Evolutionary conservation across 2,113 vertebrate species (phyloP).

Genomic region (Eonycteris spelaea): DNA sequence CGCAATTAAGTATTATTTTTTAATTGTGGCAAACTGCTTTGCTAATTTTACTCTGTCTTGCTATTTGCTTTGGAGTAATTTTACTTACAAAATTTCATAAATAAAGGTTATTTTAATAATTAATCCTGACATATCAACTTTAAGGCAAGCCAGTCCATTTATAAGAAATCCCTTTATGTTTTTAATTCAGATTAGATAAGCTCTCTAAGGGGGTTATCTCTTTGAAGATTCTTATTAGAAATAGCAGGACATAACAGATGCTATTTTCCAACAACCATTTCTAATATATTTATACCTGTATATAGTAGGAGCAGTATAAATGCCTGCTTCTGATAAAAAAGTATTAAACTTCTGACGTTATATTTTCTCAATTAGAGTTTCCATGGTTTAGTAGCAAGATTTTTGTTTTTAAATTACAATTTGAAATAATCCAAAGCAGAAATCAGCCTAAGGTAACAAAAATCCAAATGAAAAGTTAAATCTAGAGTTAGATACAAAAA

Average conservation of each 20-base stretch:
- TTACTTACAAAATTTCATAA: constrained; percentile 63
- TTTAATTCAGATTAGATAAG: constrained; percentile 55
- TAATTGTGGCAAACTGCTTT: neutral
- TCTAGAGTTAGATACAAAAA: neutral
- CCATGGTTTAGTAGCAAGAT: neutral
- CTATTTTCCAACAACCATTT: neutral
- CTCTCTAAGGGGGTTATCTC: constrained; percentile 23
- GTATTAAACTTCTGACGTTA: neutral
- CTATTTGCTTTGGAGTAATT: constrained; percentile 58
- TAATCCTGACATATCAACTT: constrained; percentile 57
- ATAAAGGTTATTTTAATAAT: constrained; percentile 72
- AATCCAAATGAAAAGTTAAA: constrained; percentile 29
- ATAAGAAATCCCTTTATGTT: constrained; percentile 45
- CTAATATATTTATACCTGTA: neutral
- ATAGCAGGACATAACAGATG: neutral
- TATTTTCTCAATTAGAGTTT: constrained; percentile 14
- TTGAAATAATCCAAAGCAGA: neutral
- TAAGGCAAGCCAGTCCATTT: neutral
- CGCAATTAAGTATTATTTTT: constrained; percentile 19
- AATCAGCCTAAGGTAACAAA: constrained; percentile 3
- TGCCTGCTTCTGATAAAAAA: neutral
- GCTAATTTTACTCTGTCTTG: constrained; percentile 67
- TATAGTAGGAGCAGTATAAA: neutral
- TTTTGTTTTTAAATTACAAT: constrained; percentile 43
- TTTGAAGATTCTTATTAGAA: constrained; percentile 44